Conservation (phyloP, 1,140 invertebrate species). For the Drosophila burlai region DNA sequence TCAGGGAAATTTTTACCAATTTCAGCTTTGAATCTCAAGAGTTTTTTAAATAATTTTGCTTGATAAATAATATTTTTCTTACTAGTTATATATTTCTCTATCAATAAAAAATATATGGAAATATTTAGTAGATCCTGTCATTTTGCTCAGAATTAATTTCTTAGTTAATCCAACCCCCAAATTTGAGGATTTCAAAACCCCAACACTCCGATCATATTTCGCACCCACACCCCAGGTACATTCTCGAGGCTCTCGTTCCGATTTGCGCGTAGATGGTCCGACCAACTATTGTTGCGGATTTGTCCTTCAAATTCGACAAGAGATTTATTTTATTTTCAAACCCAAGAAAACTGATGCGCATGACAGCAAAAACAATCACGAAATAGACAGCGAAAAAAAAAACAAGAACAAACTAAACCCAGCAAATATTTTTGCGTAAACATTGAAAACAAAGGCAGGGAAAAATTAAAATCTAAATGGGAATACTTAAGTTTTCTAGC, state of each 20-base stretch:
- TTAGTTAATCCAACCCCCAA: neutral
- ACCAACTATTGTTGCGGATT: slow-evolving; percentile 61
- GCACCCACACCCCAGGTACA: slow-evolving; percentile 59
- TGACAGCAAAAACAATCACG: slow-evolving; percentile 64
- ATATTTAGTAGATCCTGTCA: too few relatives aligned
- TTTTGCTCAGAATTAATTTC: neutral
- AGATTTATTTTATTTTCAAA: slow-evolving; percentile 60
- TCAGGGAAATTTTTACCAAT: neutral
- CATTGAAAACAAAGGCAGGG: slow-evolving; percentile 65
- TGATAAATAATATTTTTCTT: neutral
- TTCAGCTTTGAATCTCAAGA: neutral
- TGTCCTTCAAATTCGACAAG: slow-evolving; percentile 69
- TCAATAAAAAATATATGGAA: neutral
- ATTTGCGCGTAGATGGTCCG: slow-evolving; percentile 47
- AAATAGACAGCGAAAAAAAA: slow-evolving; percentile 27
- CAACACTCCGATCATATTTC: slow-evolving; percentile 55
- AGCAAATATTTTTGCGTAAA: slow-evolving; percentile 75
- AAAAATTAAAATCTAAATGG: slow-evolving; percentile 78
- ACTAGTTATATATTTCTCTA: neutral
- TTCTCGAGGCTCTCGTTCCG: slow-evolving; percentile 22
- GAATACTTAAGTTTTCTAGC: slow-evolving; percentile 74
- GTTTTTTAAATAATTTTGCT: too few relatives aligned
- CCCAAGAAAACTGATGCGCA: slow-evolving; percentile 59
- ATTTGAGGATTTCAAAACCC: neutral
- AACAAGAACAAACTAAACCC: slow-evolving; percentile 20